A percentile compares a stretch with the other conserved stretches of the same genome.
These are phyloP conservation scores for Sturnus vulgaris DNA, from an alignment of 2,113 vertebrate genomes.

Conservation along the genomic window DNA sequence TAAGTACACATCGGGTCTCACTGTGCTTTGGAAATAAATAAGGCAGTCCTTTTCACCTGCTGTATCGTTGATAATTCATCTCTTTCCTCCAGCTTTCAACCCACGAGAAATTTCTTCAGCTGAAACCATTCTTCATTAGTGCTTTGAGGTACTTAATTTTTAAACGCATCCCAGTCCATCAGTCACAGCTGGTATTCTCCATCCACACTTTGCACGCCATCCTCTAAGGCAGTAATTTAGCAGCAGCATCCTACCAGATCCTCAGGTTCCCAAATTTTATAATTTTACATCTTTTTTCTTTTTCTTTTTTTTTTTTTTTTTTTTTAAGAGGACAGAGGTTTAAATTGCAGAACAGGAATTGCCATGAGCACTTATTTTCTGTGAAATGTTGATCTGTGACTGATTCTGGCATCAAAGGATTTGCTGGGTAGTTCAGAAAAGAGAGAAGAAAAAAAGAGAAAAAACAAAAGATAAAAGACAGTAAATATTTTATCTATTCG, in stretches of 20 bases:
- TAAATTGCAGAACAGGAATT: not conserved
- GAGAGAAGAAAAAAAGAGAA: not conserved
- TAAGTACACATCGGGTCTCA: not conserved
- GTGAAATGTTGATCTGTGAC: not conserved
- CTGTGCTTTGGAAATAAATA: not conserved
- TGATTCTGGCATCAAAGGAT: not conserved
- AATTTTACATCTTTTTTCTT: not conserved
- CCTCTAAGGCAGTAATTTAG: not conserved
- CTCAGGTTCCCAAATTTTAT: not conserved
- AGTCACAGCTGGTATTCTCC: not conserved
- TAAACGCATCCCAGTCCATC: not conserved
- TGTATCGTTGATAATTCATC: not conserved
- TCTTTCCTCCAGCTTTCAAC: not conserved
- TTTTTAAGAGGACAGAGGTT: not conserved
- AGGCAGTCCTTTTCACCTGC: not conserved
- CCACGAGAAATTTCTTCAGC: not conserved
- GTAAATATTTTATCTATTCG: not conserved
- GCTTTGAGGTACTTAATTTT: not conserved
- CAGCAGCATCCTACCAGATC: not conserved
- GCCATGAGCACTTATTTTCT: not conserved
- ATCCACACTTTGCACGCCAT: not conserved
- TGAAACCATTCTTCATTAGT: not conserved
- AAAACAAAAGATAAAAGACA: not conserved
- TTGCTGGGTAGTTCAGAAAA: not conserved
- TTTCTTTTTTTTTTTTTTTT: not conserved